Conservation (phyloP, 2,797 vertebrate genomes). For the Sebastes umbrosus region DNA sequence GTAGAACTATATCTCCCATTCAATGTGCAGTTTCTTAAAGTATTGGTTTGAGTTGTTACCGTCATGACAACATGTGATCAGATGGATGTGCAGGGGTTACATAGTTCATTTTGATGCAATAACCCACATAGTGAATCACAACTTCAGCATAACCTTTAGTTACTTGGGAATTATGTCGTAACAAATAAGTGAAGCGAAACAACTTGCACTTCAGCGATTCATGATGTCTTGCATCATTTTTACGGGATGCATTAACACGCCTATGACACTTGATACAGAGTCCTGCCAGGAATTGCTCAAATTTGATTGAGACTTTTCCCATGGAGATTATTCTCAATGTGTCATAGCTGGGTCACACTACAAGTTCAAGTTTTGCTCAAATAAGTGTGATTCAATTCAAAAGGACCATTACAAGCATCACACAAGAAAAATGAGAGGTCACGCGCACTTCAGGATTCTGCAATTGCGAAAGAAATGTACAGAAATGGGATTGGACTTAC, state of each 20-base stretch:
- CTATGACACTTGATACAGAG: background rate
- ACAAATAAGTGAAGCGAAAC: slow-evolving; percentile 5
- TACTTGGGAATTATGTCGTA: slow-evolving; percentile 7
- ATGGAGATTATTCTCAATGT: background rate
- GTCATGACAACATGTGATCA: background rate
- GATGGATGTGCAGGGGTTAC: background rate
- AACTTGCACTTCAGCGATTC: background rate
- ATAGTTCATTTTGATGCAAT: background rate
- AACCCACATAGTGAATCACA: background rate
- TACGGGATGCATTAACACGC: background rate
- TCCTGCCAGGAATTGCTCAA: background rate
- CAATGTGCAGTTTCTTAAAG: background rate
- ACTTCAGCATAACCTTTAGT: background rate
- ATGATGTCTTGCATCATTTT: slow-evolving; percentile 9
- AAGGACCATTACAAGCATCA: background rate
- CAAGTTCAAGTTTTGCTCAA: background rate
- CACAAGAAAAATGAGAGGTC: background rate
- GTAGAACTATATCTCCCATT: background rate
- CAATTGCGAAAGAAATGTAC: background rate
- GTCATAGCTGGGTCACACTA: background rate
- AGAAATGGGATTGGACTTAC: background rate
- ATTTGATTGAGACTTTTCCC: background rate
- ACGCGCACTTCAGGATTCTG: background rate
- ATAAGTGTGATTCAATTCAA: background rate
- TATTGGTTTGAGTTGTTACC: background rate